A percentile compares a stretch with the other conserved stretches of the same genome.
These are phyloP conservation scores for Ailuropoda melanoleuca DNA, from an alignment of 2,113 vertebrate genomes.

Conservation along the genomic window DNA sequence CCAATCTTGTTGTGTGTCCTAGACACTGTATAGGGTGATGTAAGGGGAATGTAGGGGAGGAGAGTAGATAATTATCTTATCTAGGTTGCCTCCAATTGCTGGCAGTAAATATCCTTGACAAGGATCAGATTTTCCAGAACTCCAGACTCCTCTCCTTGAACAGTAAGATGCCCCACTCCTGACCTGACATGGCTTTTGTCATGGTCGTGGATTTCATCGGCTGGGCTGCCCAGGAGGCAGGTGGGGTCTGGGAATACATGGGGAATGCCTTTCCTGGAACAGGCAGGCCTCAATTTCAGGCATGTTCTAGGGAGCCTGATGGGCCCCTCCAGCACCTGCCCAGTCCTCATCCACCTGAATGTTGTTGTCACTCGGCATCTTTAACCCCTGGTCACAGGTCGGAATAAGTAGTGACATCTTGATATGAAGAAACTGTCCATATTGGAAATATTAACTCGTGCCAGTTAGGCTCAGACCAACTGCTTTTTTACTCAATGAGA, in stretches of 20 bases:
- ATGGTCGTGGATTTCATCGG: neutral
- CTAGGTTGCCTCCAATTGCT: neutral
- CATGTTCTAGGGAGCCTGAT: fast-evolving
- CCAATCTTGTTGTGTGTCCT: neutral
- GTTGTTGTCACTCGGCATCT: neutral
- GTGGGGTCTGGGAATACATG: neutral
- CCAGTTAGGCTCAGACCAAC: neutral
- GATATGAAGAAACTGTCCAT: neutral
- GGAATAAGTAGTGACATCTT: neutral
- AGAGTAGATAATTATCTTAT: neutral
- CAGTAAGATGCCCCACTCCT: too few relatives aligned
- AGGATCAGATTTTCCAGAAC: neutral
- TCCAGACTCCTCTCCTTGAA: neutral
- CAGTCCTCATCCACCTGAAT: neutral
- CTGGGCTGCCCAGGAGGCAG: neutral
- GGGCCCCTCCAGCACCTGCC: fast-evolving
- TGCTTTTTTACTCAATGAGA: neutral
- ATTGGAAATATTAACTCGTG: neutral
- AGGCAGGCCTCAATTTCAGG: neutral
- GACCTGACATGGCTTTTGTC: neutral
- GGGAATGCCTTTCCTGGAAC: neutral
- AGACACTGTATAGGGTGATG: too few relatives aligned
- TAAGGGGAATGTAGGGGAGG: neutral
- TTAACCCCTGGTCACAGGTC: neutral
- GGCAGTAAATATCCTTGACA: neutral